phyloP scores from a whole-genome alignment of 2,888 invertebrate species.

The Lordiphosa fenestrarum region DNA sequence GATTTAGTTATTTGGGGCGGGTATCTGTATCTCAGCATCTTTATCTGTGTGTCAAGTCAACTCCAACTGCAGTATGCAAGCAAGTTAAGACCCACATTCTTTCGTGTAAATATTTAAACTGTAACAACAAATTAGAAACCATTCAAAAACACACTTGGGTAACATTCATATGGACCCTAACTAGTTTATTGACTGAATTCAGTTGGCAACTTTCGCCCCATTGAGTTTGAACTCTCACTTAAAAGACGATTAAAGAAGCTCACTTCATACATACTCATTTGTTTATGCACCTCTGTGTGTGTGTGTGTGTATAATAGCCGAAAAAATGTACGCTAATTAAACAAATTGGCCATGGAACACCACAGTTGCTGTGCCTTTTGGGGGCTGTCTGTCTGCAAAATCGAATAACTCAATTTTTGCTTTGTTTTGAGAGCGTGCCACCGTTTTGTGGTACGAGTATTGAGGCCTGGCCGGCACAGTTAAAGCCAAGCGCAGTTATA shows the following conservation, averaged over 20 bases:
- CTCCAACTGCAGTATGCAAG: slow-evolving; percentile 45
- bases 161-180: too few relatives aligned
- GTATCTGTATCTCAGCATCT: slow-evolving; percentile 17
- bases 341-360: slow-evolving; percentile 48
- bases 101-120: not conserved
- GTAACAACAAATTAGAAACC: too few relatives aligned
- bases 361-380: slow-evolving; percentile 1
- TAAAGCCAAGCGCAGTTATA: slow-evolving; percentile 48
- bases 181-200: too few relatives aligned
- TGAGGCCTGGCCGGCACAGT: slow-evolving; percentile 64
- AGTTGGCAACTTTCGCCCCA: slow-evolving; percentile 52
- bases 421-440: slow-evolving; percentile 43
- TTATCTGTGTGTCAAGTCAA: slow-evolving; percentile 4
- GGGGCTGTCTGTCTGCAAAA: slow-evolving; percentile 1
- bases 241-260: slow-evolving; percentile 49
- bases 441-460: slow-evolving; percentile 44
- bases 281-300: slow-evolving; percentile 2
- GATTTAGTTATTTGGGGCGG: slow-evolving; percentile 42
- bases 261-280: slow-evolving; percentile 2
- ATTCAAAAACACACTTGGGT: too few relatives aligned
- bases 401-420: slow-evolving; percentile 2
- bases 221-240: slow-evolving; percentile 59
- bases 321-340: slow-evolving; percentile 59
- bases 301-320: slow-evolving; percentile 29
- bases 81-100: slow-evolving; percentile 4